Evolutionary conservation across 2,888 invertebrate genomes (phyloP).

Genomic region (Acronicta psi): DNA sequence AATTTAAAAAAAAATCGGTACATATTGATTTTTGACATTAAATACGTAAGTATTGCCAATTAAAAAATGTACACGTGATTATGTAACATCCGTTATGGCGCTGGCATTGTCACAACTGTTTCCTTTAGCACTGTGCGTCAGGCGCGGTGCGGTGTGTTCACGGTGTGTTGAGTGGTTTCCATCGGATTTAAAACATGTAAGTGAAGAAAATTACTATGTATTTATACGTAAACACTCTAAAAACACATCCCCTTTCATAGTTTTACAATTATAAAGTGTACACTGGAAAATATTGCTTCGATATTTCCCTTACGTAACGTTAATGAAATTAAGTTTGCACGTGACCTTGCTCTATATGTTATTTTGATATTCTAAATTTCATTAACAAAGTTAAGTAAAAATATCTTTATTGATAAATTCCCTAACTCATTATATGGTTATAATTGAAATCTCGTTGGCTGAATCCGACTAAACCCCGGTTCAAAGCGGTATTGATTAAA

Average conservation of each 20-base stretch:
- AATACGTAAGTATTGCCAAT: constrained; percentile 50
- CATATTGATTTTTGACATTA: constrained; percentile 14
- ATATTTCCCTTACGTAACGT: constrained; percentile 83
- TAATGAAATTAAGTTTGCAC: constrained; percentile 84
- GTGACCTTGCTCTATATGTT: constrained; percentile 83
- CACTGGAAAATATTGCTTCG: constrained; percentile 31
- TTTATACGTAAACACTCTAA: not conserved
- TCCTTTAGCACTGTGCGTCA: constrained; percentile 86
- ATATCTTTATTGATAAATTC: constrained; percentile 3
- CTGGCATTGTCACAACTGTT: constrained; percentile 73
- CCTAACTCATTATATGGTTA: not conserved
- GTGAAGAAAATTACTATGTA: constrained; percentile 54
- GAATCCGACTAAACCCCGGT: constrained; percentile 28
- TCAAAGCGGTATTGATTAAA: constrained; percentile 45
- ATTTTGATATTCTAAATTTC: constrained; percentile 39
- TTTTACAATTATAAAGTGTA: not conserved
- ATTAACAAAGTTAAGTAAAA: constrained; percentile 5
- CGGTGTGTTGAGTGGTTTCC: constrained; percentile 78
- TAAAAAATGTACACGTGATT: constrained; percentile 75
- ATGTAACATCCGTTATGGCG: constrained; percentile 81
- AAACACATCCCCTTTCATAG: constrained; percentile 14
- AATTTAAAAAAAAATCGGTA: no score
- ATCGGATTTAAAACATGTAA: constrained; percentile 86
- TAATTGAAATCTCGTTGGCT: constrained; percentile 32
- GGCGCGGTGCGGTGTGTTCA: constrained; percentile 83